Evolutionary conservation across 2,888 invertebrate genomes (phyloP).

Genomic region (Salpingus planirostris): DNA sequence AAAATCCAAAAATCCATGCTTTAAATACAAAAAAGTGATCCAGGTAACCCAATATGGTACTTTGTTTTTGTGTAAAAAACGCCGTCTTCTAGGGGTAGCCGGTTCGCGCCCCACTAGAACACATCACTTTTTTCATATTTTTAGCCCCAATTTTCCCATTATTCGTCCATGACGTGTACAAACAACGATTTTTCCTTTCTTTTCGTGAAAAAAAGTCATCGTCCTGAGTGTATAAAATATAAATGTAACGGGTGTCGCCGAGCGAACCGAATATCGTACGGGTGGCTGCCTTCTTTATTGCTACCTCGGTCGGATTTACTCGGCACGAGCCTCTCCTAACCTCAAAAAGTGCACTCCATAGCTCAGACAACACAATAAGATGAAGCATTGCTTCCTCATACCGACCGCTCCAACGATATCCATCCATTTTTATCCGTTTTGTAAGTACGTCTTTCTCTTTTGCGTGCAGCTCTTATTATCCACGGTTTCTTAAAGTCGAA

Average conservation of each 20-base stretch:
- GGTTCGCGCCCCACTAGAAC: too few species aligned
- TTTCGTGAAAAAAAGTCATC: slow-evolving; percentile 37
- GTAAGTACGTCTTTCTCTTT: too few species aligned
- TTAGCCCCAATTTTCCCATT: too few species aligned
- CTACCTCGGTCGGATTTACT: slow-evolving; percentile 29
- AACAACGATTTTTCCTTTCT: not conserved
- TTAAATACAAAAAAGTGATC: too few species aligned
- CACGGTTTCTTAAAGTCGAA: too few species aligned
- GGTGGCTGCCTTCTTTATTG: slow-evolving; percentile 35
- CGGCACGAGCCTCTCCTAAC: slow-evolving; percentile 33
- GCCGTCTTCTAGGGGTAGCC: too few species aligned
- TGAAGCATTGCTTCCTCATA: slow-evolving; percentile 24
- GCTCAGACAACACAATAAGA: slow-evolving; percentile 25
- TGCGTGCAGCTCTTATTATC: too few species aligned
- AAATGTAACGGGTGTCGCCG: slow-evolving; percentile 37
- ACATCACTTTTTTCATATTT: not conserved
- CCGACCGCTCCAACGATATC: slow-evolving; percentile 10
- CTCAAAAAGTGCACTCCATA: slow-evolving; percentile 15
- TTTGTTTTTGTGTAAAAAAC: too few species aligned
- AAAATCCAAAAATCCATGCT: too few species aligned
- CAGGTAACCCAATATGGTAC: too few species aligned
- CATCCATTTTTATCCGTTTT: too few species aligned
- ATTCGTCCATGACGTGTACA: too few species aligned
- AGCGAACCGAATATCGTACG: slow-evolving; percentile 40
- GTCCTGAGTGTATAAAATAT: slow-evolving; percentile 26